Evolutionary conservation across 2,797 vertebrate genomes (phyloP).

Genomic region (Argyrosomus regius): DNA sequence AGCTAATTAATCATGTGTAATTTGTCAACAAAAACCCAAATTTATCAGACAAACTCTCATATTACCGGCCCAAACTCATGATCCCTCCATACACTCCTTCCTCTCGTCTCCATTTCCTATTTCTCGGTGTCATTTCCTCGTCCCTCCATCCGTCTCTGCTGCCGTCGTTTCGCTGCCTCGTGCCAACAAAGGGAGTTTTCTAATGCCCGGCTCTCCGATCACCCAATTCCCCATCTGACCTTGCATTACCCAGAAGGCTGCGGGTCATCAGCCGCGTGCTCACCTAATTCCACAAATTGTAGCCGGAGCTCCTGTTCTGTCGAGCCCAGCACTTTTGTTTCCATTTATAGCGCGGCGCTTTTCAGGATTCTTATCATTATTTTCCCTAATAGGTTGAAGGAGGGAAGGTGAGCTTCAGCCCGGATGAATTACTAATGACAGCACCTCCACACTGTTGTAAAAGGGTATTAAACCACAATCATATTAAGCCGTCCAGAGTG

Average conservation of each 20-base stretch:
- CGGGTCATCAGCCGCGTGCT: slow-evolving; percentile 34
- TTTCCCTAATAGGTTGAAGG: slow-evolving; percentile 38
- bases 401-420: slow-evolving; percentile 46
- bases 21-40: not conserved
- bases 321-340: slow-evolving; percentile 62
- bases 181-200: slow-evolving; percentile 35
- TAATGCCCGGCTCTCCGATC: slow-evolving; percentile 10
- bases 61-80: not conserved
- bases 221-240: slow-evolving; percentile 48
- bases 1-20: not conserved
- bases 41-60: no score
- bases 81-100: not conserved
- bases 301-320: slow-evolving; percentile 47
- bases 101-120: not conserved
- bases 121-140: not conserved
- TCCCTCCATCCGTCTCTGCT: slow-evolving; percentile 1
- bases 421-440: slow-evolving; percentile 46
- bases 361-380: slow-evolving; percentile 59
- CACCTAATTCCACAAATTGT: slow-evolving; percentile 67
- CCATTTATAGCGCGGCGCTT: slow-evolving; percentile 48
- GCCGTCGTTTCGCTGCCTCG: not conserved
- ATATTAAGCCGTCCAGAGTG: slow-evolving; percentile 41
- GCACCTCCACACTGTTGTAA: slow-evolving; percentile 42
- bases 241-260: slow-evolving; percentile 57
- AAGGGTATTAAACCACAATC: slow-evolving; percentile 60